Conservation (phyloP, 2,797 vertebrate species). For the Enteromius treurensis region DNA sequence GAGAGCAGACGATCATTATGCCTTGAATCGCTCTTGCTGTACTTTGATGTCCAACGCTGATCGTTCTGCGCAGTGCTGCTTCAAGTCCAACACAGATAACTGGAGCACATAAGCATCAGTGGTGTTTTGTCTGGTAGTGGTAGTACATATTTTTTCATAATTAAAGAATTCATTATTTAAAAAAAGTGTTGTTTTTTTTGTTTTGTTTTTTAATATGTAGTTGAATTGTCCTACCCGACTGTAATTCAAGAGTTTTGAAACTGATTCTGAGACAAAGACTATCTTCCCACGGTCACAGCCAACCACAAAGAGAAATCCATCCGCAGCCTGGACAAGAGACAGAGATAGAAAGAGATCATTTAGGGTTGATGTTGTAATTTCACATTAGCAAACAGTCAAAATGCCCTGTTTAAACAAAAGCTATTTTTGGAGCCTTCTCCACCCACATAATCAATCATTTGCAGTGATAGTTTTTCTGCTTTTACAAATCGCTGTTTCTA, state of each 20-base stretch:
- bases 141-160: background rate
- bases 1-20: too few relatives aligned
- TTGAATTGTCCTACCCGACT: constrained; percentile 81
- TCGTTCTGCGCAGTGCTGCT: too few relatives aligned
- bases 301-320: constrained; percentile 96
- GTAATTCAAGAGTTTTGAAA: constrained; percentile 92
- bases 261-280: constrained; percentile 92
- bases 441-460: background rate
- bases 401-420: background rate
- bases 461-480: background rate
- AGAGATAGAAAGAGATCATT: constrained; percentile 49
- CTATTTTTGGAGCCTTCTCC: background rate
- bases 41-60: too few relatives aligned
- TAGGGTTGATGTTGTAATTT: constrained; percentile 28
- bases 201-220: background rate
- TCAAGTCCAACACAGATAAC: too few relatives aligned
- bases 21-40: too few relatives aligned
- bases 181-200: background rate
- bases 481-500: background rate
- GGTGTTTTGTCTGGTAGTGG: background rate
- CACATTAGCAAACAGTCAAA: background rate
- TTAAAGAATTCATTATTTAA: background rate
- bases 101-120: background rate
- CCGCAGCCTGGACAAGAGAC: constrained; percentile 82
- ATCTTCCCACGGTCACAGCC: constrained; percentile 96